A percentile compares a stretch with the other conserved stretches of the same genome.
Conservation (phyloP, 2,797 vertebrate species). For the Gymnocypris eckloni region DNA sequence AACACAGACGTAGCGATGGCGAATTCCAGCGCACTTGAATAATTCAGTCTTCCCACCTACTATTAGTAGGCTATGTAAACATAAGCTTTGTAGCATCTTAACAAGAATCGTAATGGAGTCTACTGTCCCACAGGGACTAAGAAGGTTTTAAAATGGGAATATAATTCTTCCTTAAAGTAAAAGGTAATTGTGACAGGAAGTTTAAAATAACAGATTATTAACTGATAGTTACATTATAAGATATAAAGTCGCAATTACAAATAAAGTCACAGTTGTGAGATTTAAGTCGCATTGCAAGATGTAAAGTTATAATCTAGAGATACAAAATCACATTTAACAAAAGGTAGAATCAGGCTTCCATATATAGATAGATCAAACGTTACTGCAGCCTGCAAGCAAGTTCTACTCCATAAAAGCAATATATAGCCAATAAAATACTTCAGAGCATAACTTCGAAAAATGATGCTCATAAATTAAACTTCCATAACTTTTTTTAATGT, state of each 20-base stretch:
- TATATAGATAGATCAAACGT: not conserved
- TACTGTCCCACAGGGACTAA: slow-evolving; percentile 1
- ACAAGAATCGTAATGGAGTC: slow-evolving; percentile 42
- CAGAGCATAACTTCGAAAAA: not conserved
- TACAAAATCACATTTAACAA: not conserved
- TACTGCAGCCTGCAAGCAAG: not conserved
- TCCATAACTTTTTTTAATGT: not conserved
- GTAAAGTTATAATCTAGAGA: not conserved
- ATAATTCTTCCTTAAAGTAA: slow-evolving; percentile 3
- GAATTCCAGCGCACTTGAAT: slow-evolving; percentile 35
- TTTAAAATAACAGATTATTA: not conserved
- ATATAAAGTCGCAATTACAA: not conserved
- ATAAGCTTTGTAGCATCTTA: slow-evolving; percentile 34
- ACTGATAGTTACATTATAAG: not conserved
- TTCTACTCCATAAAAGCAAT: not conserved
- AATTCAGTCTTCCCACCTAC: slow-evolving; percentile 35
- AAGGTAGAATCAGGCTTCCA: not conserved
- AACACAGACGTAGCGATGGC: slow-evolving; percentile 8
- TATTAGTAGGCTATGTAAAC: slow-evolving; percentile 45
- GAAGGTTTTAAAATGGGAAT: not conserved
- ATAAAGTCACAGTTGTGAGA: not conserved
- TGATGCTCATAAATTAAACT: too few relatives aligned
- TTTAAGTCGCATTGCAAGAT: too few relatives aligned
- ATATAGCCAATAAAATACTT: not conserved
- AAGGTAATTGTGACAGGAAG: not conserved